Percentiles rank a stretch among this genome's conserved stretches.
Evolutionary conservation across 2,113 vertebrate species (phyloP).

Genomic region (Gorsachius goisagi): DNA sequence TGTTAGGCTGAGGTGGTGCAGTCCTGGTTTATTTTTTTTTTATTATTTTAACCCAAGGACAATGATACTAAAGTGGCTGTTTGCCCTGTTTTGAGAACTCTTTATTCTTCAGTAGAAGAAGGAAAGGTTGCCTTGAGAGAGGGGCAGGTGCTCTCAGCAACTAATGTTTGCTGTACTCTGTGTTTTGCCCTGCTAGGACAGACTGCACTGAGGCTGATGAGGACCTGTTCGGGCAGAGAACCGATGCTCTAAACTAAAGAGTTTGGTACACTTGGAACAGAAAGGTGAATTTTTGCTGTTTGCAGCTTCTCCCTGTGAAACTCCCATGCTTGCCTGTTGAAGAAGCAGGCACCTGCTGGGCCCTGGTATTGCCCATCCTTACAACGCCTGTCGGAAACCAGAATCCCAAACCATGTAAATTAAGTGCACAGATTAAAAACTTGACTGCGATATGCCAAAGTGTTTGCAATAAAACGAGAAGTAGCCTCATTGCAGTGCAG

Average conservation of each 20-base stretch:
- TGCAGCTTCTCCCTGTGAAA: accelerated
- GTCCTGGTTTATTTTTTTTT: background rate
- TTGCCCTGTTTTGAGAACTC: background rate
- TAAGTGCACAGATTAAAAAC: background rate
- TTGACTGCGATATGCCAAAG: background rate
- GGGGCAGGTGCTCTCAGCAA: background rate
- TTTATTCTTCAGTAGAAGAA: background rate
- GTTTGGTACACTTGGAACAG: background rate
- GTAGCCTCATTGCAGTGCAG: background rate
- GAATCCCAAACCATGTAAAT: background rate
- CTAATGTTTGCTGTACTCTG: accelerated
- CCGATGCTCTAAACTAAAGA: background rate
- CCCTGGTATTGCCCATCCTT: background rate
- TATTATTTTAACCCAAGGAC: background rate
- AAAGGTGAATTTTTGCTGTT: background rate
- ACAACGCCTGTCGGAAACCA: background rate
- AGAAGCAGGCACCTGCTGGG: background rate
- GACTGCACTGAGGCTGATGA: background rate
- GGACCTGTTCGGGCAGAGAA: background rate
- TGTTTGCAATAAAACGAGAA: background rate
- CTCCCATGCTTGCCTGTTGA: accelerated
- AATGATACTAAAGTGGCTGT: background rate
- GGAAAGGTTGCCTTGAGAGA: background rate
- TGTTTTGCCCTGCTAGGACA: background rate
- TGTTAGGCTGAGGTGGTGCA: background rate